A percentile compares a stretch with the other conserved stretches of the same genome.
Evolutionary conservation across 2,888 invertebrate genomes (phyloP).

Genomic region (Lutraria lutraria): DNA sequence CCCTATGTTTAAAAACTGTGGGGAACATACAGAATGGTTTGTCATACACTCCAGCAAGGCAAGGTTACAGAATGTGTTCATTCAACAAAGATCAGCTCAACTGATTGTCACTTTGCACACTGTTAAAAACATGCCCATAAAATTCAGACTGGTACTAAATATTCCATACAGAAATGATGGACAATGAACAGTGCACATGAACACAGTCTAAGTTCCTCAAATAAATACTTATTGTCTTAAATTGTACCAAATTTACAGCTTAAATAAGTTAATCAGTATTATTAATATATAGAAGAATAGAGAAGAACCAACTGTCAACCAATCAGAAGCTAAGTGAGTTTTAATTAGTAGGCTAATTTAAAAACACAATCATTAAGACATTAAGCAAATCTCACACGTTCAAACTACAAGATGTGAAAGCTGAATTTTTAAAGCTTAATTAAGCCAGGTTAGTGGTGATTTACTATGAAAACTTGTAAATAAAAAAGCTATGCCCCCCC

Average conservation of each 20-base stretch:
- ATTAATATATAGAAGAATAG: not conserved
- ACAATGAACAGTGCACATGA: not conserved
- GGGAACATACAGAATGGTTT: not conserved
- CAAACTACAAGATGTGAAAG: not conserved
- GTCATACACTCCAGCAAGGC: not conserved
- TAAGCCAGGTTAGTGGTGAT: too few species aligned
- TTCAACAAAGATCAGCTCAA: not conserved
- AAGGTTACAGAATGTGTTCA: conserved; percentile 4
- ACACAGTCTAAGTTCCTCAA: not conserved
- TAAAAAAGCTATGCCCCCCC: too few species aligned
- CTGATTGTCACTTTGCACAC: not conserved
- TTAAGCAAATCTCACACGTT: not conserved
- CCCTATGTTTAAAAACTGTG: too few species aligned
- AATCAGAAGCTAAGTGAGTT: not conserved
- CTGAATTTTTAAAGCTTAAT: too few species aligned
- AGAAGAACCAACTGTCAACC: not conserved
- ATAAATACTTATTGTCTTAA: not conserved
- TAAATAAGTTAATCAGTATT: not conserved
- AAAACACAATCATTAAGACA: not conserved
- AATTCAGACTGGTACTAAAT: not conserved
- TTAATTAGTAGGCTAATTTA: not conserved
- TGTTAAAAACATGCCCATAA: not conserved
- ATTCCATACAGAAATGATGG: conserved; percentile 4
- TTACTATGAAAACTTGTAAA: too few species aligned
- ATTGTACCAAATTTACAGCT: not conserved